These are phyloP conservation scores for Heliornis fulica DNA, from an alignment of 2,113 vertebrate species.

Conservation along the genomic window DNA sequence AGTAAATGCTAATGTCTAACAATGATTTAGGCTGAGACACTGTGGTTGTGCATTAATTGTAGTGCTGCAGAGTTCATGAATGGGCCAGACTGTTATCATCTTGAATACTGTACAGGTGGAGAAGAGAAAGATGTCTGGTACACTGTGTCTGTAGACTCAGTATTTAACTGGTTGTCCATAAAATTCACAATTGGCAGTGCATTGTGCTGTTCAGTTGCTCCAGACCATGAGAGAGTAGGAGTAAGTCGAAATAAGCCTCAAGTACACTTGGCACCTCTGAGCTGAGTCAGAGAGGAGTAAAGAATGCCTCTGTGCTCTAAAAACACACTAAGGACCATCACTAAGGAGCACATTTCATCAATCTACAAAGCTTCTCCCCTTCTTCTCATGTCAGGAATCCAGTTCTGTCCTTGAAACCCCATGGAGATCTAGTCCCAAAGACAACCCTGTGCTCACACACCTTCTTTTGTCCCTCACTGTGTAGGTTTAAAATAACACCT, in stretches of 20 bases:
- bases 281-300: not conserved
- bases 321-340: rapidly evolving
- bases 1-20: not conserved
- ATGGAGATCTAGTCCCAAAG: not conserved
- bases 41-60: not conserved
- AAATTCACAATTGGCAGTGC: not conserved
- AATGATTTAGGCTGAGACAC: not conserved
- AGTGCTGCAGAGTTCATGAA: not conserved
- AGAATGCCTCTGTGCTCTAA: not conserved
- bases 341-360: not conserved
- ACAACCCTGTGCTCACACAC: rapidly evolving
- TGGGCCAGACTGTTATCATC: not conserved
- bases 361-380: not conserved
- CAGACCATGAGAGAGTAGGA: not conserved
- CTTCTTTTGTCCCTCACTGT: not conserved
- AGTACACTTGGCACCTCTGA: not conserved
- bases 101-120: not conserved
- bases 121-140: not conserved
- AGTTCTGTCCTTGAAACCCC: not conserved
- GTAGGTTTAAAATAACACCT: not conserved
- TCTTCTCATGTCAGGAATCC: not conserved
- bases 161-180: not conserved
- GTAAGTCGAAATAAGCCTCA: not conserved
- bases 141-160: not conserved
- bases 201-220: not conserved